These are phyloP conservation scores for Cetoscarus ocellatus DNA, from an alignment of 2,797 vertebrate genomes.

Conservation along the genomic window DNA sequence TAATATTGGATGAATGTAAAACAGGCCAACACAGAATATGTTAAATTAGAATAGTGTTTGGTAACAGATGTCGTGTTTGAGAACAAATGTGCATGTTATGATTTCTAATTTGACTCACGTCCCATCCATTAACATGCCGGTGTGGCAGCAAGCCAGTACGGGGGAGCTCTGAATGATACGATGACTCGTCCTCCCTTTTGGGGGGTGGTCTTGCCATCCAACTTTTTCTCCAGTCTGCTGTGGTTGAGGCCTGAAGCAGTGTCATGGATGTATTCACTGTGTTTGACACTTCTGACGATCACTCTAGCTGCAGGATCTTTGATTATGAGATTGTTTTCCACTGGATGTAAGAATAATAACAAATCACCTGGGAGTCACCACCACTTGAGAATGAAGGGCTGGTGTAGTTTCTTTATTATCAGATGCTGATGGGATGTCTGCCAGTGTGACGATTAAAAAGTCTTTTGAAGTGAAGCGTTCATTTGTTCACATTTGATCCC, in stretches of 20 bases:
- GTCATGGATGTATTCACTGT: not conserved
- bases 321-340: not conserved
- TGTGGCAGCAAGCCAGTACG: too few relatives aligned
- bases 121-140: too few relatives aligned
- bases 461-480: constrained; percentile 1
- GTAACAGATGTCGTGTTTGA: too few relatives aligned
- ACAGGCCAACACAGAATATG: too few relatives aligned
- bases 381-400: not conserved
- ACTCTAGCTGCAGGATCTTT: not conserved
- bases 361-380: not conserved
- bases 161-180: too few relatives aligned
- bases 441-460: constrained; percentile 17
- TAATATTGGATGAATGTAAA: too few relatives aligned
- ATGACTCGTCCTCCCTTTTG: too few relatives aligned
- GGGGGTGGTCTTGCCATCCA: too few relatives aligned
- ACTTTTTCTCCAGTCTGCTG: not conserved
- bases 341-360: not conserved
- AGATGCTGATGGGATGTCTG: not conserved
- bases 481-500: not conserved
- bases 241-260: not conserved
- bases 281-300: not conserved
- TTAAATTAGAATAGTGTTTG: too few relatives aligned
- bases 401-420: not conserved
- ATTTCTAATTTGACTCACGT: too few relatives aligned
- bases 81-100: too few relatives aligned